These are phyloP conservation scores for Erythrolamprus reginae DNA, from an alignment of 2,113 vertebrate genomes.

Conservation along the genomic window DNA sequence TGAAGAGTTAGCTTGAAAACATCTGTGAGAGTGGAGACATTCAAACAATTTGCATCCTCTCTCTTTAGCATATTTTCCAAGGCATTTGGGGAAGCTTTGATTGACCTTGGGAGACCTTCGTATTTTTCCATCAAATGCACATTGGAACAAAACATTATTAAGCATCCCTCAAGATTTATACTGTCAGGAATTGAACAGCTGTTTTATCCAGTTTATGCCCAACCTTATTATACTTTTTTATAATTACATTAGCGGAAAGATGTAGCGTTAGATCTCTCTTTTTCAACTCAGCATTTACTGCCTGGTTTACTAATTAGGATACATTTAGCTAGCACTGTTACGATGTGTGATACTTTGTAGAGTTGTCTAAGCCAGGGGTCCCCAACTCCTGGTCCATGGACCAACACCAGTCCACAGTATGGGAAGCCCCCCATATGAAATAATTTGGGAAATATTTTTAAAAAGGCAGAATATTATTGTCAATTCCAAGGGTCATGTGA, in stretches of 20 bases:
- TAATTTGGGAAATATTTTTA: no score
- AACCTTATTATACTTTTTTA: not conserved
- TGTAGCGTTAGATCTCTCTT: not conserved
- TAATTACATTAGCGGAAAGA: not conserved
- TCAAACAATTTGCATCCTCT: constrained; percentile 75
- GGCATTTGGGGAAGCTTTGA: constrained; percentile 54
- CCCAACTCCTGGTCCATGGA: no score
- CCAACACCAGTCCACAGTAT: no score
- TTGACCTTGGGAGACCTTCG: constrained; percentile 68
- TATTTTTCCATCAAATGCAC: constrained; percentile 59
- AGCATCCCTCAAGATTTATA: constrained; percentile 36
- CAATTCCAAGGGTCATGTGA: not conserved
- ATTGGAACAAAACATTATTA: constrained; percentile 50
- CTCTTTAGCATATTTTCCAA: constrained; percentile 71
- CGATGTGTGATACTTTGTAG: not conserved
- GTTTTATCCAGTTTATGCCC: not conserved
- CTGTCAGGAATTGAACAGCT: constrained; percentile 1
- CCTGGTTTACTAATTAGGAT: not conserved
- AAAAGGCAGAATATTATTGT: no score
- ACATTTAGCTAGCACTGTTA: not conserved
- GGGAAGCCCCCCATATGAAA: no score
- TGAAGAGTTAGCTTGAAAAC: constrained; percentile 62
- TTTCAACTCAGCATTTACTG: not conserved
- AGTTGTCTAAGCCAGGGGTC: no score
- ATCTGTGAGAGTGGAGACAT: constrained; percentile 68